Conservation (phyloP, 2,113 vertebrate species). For the Colius striatus region DNA sequence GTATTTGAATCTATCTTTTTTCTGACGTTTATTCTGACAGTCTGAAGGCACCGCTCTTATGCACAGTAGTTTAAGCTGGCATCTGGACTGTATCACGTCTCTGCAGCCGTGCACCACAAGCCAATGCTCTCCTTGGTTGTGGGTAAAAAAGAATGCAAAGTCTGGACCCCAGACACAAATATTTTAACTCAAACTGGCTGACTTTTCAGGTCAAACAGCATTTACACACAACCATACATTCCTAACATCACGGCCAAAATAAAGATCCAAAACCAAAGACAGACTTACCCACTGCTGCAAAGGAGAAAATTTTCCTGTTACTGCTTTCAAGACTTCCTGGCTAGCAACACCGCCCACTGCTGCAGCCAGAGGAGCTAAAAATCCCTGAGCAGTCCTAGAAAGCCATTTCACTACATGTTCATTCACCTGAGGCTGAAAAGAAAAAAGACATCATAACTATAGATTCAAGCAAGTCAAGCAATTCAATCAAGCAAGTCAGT, state of each 20-base stretch:
- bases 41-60: not conserved
- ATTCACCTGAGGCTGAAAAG: slow-evolving; percentile 81
- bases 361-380: slow-evolving; percentile 89
- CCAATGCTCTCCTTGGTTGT: not conserved
- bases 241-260: not conserved
- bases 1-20: not conserved
- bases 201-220: not conserved
- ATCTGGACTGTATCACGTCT: not conserved
- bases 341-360: slow-evolving; percentile 91
- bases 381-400: slow-evolving; percentile 88
- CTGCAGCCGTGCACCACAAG: not conserved
- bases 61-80: not conserved
- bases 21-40: not conserved
- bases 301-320: slow-evolving; percentile 97
- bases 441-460: not conserved
- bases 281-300: slow-evolving; percentile 94
- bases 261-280: not conserved
- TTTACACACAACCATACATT: not conserved
- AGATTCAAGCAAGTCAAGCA: not conserved
- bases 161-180: not conserved
- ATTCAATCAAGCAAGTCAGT: not conserved
- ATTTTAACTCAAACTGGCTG: not conserved
- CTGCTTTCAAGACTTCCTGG: slow-evolving; percentile 95
- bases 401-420: slow-evolving; percentile 84
- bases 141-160: not conserved